Base-by-base conservation (phyloP, 2,888 invertebrate species). In the Cheilosia urbana region DNA sequence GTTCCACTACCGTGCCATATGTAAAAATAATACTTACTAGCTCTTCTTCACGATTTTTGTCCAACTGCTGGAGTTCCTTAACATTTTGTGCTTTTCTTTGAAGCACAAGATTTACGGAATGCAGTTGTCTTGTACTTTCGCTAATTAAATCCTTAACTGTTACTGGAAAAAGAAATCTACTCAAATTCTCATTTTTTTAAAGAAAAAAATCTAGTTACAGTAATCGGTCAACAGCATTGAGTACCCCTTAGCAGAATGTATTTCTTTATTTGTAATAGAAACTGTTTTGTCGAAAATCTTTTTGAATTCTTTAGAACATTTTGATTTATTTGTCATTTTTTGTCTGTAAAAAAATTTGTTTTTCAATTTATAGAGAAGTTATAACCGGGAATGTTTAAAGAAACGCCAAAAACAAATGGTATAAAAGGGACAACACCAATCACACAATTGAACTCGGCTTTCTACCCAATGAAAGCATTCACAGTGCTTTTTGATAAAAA, bases 301-400 rank as follows among this genome's bases (percentile, higher is more conserved):
- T 42, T 80, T 79, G 11, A 80, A 79, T 45, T 79, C 71, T 9
- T 80, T 80, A 0, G 80, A 79, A 51, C 69, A 69, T 42, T 80
- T 60, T 2, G 69, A 71, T 62, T 80, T 40, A 17, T 47, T 80
- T 5, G 49, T 13, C 79, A 84, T 84, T 57, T 57, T 76, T 66
- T 27, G 21, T 11, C 13, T 37, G 4, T 13, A 1, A 37, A 37
- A 0, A 4, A 37, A 37, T 37, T 37, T 1, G 4, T 4, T 24
- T 7, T 19, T 15, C 51, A 13, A 34, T 27, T 6, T 24, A 24
- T 24, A 24, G 24, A 24, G 24, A 5, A 15, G 1, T 53, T 62
- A 24, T 27, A 19, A 34, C n/a, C 13, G 27, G 9, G 7, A 17
- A 24, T 24, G 6, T 53, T 53, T 42, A 0, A 17, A n/a, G 42